Evolutionary conservation across 2,797 vertebrate species (phyloP).

Genomic region (Lindbergichthys nudifrons): DNA sequence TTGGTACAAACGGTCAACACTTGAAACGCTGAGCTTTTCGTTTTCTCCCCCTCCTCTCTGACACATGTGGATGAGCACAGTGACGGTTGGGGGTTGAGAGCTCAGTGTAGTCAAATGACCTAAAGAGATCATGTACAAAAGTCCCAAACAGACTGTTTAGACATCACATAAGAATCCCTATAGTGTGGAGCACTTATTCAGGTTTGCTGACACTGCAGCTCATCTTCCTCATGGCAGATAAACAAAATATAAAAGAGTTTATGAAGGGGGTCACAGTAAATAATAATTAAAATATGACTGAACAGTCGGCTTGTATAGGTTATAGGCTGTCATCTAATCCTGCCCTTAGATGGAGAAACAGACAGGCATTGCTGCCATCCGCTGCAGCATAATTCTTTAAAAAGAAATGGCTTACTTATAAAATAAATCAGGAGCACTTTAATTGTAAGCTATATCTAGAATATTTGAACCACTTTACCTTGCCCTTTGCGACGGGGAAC

Average conservation of each 20-base stretch:
- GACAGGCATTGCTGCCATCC: too few species aligned
- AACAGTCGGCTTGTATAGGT: slow-evolving; percentile 20
- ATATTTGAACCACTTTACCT: too few species aligned
- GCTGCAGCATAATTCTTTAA: too few species aligned
- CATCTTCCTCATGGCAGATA: slow-evolving; percentile 34
- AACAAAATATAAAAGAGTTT: slow-evolving; percentile 27
- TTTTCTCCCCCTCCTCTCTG: slow-evolving; percentile 71
- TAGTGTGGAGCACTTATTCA: slow-evolving; percentile 18
- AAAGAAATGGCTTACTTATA: too few species aligned
- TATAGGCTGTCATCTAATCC: not conserved
- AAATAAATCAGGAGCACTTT: too few species aligned
- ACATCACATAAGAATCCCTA: slow-evolving; percentile 5
- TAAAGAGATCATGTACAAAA: slow-evolving; percentile 41
- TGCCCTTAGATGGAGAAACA: not conserved
- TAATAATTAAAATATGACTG: slow-evolving; percentile 36
- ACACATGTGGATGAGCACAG: slow-evolving; percentile 61
- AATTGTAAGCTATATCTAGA: too few species aligned
- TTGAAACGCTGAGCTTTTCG: slow-evolving; percentile 86
- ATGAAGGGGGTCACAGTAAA: slow-evolving; percentile 34
- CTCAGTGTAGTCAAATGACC: slow-evolving; percentile 44
- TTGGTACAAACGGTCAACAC: slow-evolving; percentile 85
- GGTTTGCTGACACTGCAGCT: slow-evolving; percentile 19
- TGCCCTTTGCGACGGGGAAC: too few species aligned
- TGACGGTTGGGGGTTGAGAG: slow-evolving; percentile 15
- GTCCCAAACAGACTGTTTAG: slow-evolving; percentile 39